phyloP scores from a whole-genome alignment of 1,140 invertebrate species.

The Drusus annulatus region DNA sequence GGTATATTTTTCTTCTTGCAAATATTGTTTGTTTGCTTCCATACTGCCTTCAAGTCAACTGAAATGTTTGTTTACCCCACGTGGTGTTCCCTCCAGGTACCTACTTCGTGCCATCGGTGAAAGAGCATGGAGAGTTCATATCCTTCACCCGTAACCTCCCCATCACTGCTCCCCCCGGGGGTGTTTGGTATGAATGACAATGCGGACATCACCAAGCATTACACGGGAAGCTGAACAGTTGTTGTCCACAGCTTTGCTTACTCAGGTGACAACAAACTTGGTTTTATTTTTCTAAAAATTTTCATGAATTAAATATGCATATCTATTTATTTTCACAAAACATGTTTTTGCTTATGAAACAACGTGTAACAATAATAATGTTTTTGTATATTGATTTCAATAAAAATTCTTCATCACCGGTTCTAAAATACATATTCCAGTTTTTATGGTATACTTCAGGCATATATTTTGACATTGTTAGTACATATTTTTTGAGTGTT shows the following conservation, averaged over 20 bases:
- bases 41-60: no score
- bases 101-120: conserved; percentile 83
- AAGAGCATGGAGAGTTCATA: conserved; percentile 85
- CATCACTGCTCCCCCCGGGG: conserved; percentile 83
- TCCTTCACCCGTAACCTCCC: conserved; percentile 85
- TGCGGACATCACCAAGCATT: conserved; percentile 95
- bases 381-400: conserved; percentile 26
- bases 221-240: conserved; percentile 88
- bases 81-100: conserved; percentile 65
- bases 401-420: conserved; percentile 42
- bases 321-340: background rate
- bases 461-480: no score
- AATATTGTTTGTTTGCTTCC: no score
- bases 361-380: background rate
- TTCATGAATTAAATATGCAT: background rate
- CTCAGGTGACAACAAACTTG: conserved; percentile 76
- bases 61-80: no score
- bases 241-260: conserved; percentile 85
- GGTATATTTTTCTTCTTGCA: conserved; percentile 61
- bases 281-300: background rate
- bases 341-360: background rate
- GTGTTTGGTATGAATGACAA: conserved; percentile 96
- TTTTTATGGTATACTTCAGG: no score
- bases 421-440: no score
- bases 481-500: no score